Conservation (phyloP, 1,140 invertebrate species). For the Ruditapes philippinarum region DNA sequence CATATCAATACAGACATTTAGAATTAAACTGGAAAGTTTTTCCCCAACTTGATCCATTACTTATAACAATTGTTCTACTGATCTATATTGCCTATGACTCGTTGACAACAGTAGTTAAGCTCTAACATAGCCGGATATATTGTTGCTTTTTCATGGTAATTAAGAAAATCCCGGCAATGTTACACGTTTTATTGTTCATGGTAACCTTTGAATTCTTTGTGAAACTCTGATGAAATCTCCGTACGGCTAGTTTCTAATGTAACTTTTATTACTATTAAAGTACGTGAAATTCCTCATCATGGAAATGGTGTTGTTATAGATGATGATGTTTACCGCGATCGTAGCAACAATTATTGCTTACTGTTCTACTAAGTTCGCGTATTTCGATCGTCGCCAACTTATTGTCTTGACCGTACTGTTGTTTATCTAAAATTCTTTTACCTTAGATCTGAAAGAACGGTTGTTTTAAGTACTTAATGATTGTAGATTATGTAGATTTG, state of each 20-base stretch:
- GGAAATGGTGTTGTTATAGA: background rate
- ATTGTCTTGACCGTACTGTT: background rate
- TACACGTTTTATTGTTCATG: background rate
- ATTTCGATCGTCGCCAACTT: background rate
- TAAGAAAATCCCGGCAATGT: background rate
- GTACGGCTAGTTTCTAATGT: background rate
- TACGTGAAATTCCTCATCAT: background rate
- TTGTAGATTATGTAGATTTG: conserved; percentile 5
- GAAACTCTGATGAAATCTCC: background rate
- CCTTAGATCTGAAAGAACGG: background rate
- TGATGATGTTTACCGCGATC: background rate
- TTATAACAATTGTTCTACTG: too few relatives aligned
- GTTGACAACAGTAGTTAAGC: too few relatives aligned
- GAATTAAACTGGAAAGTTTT: too few relatives aligned
- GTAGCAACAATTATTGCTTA: background rate
- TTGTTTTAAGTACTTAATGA: background rate
- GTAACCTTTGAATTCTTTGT: conserved; percentile 15
- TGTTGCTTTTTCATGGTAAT: background rate
- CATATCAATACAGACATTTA: too few relatives aligned
- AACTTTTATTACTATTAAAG: background rate
- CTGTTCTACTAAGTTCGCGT: background rate
- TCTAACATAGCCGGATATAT: too few relatives aligned
- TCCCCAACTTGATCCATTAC: too few relatives aligned
- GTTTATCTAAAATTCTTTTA: background rate
- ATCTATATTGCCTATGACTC: too few relatives aligned